Evolutionary conservation across 2,888 invertebrate species (phyloP).

Genomic region (Nysson spinosus): DNA sequence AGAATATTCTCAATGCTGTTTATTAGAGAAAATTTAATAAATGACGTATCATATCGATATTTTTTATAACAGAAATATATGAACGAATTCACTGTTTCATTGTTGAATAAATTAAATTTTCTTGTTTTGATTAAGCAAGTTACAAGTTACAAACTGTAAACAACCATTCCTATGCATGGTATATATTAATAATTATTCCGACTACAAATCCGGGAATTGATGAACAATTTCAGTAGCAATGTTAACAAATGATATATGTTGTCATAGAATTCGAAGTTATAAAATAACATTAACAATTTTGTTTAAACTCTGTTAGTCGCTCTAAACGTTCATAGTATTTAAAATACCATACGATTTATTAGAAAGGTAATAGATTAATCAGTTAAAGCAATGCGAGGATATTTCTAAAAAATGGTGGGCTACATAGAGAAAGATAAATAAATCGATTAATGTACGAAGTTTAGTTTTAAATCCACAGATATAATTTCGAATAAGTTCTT

Average conservation of each 20-base stretch:
- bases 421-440: constrained; percentile 10
- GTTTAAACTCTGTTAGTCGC: constrained; percentile 9
- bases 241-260: constrained; percentile 34
- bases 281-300: constrained; percentile 44
- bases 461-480: not conserved
- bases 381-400: constrained; percentile 20
- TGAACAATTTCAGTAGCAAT: constrained; percentile 29
- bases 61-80: no score
- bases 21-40: no score
- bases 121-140: no score
- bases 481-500: not conserved
- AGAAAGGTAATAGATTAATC: constrained; percentile 19
- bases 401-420: not conserved
- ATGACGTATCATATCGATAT: no score
- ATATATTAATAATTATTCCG: constrained; percentile 12
- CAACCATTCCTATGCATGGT: no score
- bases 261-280: constrained; percentile 39
- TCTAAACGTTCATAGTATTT: constrained; percentile 17
- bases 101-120: no score
- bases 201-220: not conserved
- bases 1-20: no score
- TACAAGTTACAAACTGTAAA: no score
- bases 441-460: not conserved
- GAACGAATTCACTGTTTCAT: constrained; percentile 10
- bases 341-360: constrained; percentile 28